phyloP scores from a whole-genome alignment of 2,797 vertebrate genomes.

The Chiloscyllium punctatum region DNA sequence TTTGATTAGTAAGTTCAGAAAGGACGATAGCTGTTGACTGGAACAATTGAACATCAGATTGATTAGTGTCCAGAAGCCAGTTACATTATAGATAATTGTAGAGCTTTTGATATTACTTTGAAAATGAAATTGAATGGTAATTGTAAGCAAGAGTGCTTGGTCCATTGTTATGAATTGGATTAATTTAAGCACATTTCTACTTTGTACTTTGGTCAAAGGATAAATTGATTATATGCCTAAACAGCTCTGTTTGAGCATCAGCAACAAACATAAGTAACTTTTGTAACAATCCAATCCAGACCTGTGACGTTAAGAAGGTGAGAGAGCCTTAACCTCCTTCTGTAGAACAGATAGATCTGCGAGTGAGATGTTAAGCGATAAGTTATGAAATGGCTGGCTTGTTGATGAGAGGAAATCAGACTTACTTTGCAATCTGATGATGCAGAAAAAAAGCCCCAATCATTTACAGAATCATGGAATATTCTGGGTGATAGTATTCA shows the following conservation, averaged over 20 bases:
- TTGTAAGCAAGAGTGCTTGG: neutral
- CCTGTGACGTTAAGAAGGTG: neutral
- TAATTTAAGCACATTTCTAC: slow-evolving; percentile 9
- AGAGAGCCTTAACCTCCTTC: slow-evolving; percentile 10
- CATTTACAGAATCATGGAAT: neutral
- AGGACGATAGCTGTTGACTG: neutral
- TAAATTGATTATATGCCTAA: neutral
- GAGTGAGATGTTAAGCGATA: neutral
- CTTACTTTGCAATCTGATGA: neutral
- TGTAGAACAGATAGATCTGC: slow-evolving; percentile 10
- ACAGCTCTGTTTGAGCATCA: slow-evolving; percentile 14
- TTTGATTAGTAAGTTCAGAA: neutral
- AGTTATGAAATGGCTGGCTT: neutral
- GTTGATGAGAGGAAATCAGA: neutral
- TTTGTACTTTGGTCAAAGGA: slow-evolving; percentile 3
- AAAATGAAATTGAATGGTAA: slow-evolving; percentile 25
- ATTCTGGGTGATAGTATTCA: neutral
- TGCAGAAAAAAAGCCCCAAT: neutral
- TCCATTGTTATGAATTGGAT: neutral
- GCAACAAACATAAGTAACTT: neutral
- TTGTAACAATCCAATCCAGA: neutral
- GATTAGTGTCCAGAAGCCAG: neutral
- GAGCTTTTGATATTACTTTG: neutral
- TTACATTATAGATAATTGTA: neutral
- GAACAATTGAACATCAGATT: neutral